These are phyloP conservation scores for Istiophorus platypterus DNA, from an alignment of 2,113 vertebrate species.

Conservation along the genomic window DNA sequence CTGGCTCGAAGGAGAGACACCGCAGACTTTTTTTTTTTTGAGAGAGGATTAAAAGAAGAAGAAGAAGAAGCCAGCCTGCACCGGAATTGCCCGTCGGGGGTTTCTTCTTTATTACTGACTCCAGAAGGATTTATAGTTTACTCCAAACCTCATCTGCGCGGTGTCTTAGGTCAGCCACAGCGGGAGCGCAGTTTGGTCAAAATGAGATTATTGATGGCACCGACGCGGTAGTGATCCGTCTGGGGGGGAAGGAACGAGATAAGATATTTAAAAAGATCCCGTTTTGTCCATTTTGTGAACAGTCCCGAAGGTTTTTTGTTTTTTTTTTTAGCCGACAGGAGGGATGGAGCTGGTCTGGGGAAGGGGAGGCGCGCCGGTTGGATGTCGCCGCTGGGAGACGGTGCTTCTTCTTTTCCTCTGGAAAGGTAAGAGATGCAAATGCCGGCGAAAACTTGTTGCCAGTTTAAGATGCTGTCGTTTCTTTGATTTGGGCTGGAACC, in stretches of 20 bases:
- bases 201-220: conserved; percentile 64
- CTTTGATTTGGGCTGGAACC: neutral
- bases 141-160: conserved; percentile 44
- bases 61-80: conserved; percentile 4
- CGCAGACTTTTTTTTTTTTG: conserved; percentile 38
- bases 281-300: conserved; percentile 38
- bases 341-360: conserved; percentile 65
- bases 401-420: conserved; percentile 63
- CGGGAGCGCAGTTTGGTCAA: conserved; percentile 62
- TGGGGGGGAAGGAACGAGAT: conserved; percentile 5
- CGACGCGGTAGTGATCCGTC: conserved; percentile 48
- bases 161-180: conserved; percentile 55
- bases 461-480: conserved; percentile 4
- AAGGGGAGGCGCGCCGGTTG: conserved; percentile 52
- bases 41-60: conserved; percentile 38
- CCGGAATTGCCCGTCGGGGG: conserved; percentile 39
- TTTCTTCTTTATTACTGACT: conserved; percentile 37
- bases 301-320: conserved; percentile 38
- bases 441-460: conserved; percentile 58
- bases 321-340: conserved; percentile 36
- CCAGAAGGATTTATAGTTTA: conserved; percentile 69
- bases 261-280: neutral
- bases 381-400: conserved; percentile 62
- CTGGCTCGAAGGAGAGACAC: conserved; percentile 40
- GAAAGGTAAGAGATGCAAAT: conserved; percentile 65